Percentiles rank a stretch among this genome's conserved stretches.
Evolutionary conservation across 2,797 vertebrate species (phyloP).

Genomic region (Megaceryle alcyon): DNA sequence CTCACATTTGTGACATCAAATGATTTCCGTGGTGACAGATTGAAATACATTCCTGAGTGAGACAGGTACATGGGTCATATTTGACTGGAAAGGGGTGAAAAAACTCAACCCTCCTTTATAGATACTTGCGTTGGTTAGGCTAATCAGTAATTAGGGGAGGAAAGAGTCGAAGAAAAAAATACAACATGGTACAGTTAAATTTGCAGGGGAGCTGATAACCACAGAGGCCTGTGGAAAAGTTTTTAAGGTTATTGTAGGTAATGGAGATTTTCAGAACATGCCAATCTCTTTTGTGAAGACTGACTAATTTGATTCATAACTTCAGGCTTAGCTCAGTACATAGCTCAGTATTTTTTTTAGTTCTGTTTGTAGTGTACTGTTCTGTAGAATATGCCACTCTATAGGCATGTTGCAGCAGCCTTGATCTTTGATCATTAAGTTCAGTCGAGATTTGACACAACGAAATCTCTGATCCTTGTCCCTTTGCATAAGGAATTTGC

Average conservation of each 20-base stretch:
- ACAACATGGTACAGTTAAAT: background rate
- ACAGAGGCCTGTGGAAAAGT: background rate
- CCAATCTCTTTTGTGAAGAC: background rate
- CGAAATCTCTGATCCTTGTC: background rate
- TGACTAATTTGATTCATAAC: background rate
- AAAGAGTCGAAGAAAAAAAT: background rate
- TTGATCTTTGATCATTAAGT: slow-evolving; percentile 3
- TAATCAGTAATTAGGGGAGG: background rate
- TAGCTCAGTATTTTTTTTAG: background rate
- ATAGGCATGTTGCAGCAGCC: background rate
- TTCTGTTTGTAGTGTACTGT: background rate
- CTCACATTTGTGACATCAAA: slow-evolving; percentile 13
- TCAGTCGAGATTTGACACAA: background rate
- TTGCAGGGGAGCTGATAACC: background rate
- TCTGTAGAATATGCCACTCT: background rate
- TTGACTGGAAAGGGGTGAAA: background rate
- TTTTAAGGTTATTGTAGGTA: background rate
- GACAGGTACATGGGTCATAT: background rate
- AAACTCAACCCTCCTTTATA: background rate
- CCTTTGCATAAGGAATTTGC: background rate
- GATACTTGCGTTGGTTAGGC: background rate
- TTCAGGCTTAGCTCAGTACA: background rate
- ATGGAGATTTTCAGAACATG: background rate
- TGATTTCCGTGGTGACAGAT: slow-evolving; percentile 35
- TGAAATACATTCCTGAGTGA: background rate